These are phyloP conservation scores for Clarias laeviceps DNA, from an alignment of 2,797 vertebrate genomes.

Conservation along the genomic window DNA sequence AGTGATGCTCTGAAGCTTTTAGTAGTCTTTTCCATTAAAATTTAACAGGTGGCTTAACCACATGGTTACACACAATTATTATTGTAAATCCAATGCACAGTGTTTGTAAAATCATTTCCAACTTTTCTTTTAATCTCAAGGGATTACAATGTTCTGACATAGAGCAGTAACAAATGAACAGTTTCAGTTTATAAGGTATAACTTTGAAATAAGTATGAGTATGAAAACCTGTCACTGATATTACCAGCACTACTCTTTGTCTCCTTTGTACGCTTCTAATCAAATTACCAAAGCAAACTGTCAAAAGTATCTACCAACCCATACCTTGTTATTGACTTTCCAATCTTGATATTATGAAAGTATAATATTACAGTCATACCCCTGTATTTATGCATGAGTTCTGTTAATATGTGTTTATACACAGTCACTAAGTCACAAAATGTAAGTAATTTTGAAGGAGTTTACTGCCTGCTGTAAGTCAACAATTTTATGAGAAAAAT, in stretches of 20 bases:
- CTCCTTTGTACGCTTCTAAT: background rate
- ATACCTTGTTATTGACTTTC: background rate
- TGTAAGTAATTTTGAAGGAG: background rate
- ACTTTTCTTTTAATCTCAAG: background rate
- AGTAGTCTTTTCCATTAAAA: background rate
- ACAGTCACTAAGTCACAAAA: background rate
- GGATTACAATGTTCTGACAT: background rate
- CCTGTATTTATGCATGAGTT: background rate
- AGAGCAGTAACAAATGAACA: background rate
- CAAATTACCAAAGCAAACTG: background rate
- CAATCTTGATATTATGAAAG: background rate
- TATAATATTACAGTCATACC: background rate
- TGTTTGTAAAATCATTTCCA: background rate
- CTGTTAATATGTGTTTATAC: background rate
- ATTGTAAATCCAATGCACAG: background rate
- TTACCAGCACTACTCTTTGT: background rate
- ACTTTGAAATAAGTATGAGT: background rate
- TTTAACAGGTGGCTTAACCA: background rate
- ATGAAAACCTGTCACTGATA: background rate
- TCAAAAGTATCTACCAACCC: background rate
- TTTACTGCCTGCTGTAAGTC: background rate
- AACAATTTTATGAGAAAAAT: background rate
- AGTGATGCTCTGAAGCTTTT: background rate
- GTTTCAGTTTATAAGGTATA: background rate
- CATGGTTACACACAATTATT: background rate